Percentiles rank a stretch among this genome's conserved stretches.
phyloP scores from a whole-genome alignment of 2,888 invertebrate genomes.

The Drosophila incognita region DNA sequence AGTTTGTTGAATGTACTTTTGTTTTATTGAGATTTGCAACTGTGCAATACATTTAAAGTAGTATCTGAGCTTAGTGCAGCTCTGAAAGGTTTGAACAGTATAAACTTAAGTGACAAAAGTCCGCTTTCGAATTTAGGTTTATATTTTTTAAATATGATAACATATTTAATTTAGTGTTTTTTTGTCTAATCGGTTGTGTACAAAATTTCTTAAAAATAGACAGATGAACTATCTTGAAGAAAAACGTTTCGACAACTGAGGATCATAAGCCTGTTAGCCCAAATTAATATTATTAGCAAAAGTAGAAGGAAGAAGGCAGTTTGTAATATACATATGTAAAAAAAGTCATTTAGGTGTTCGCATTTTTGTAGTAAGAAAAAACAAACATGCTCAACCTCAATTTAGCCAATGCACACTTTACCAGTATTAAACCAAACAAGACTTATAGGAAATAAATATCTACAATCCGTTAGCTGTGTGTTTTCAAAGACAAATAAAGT shows the following conservation, averaged over 20 bases:
- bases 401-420: not conserved
- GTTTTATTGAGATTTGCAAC: constrained; percentile 3
- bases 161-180: not conserved
- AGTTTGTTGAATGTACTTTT: constrained; percentile 11
- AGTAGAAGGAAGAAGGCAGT: not conserved
- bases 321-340: not conserved
- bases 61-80: not conserved
- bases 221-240: not conserved
- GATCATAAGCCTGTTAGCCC: not conserved
- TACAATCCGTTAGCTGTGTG: not conserved
- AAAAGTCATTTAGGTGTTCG: not conserved
- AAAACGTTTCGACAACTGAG: not conserved
- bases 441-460: not conserved
- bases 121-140: not conserved
- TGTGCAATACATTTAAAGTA: not conserved
- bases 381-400: not conserved
- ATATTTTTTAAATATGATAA: not conserved
- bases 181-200: not conserved
- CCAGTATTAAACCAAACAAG: not conserved
- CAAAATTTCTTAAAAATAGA: not conserved
- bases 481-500: not conserved
- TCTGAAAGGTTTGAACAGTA: not conserved
- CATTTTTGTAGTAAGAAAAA: not conserved
- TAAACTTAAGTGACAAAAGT: not conserved
- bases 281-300: not conserved